These are phyloP conservation scores for Hippocampus comes DNA, from an alignment of 2,113 vertebrate genomes.

Conservation along the genomic window DNA sequence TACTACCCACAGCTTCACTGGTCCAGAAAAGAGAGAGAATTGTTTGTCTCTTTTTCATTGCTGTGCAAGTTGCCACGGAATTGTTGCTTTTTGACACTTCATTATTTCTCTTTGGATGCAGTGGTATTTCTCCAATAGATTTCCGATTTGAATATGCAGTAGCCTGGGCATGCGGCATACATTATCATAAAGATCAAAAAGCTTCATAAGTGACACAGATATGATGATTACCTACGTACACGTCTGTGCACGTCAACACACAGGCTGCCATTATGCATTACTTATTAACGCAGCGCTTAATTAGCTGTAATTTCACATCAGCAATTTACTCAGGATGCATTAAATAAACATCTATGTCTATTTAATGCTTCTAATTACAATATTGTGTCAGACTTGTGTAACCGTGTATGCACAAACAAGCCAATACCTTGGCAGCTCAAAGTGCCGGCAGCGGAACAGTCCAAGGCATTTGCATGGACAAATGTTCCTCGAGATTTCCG, in stretches of 20 bases:
- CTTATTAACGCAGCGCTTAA: constrained; percentile 71
- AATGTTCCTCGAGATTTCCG: constrained; percentile 26
- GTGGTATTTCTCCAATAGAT: constrained; percentile 14
- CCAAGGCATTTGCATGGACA: constrained; percentile 53
- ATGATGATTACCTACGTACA: constrained; percentile 59
- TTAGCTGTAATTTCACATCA: constrained; percentile 75
- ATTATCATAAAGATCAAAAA: constrained; percentile 65
- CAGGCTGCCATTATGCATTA: constrained; percentile 47
- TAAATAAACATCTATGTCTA: constrained; percentile 75
- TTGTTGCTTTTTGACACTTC: constrained; percentile 12
- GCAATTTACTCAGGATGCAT: constrained; percentile 71
- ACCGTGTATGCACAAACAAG: constrained; percentile 13
- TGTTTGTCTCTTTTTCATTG: constrained; percentile 65
- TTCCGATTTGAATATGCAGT: constrained; percentile 50
- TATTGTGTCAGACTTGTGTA: constrained; percentile 66
- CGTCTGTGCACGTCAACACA: constrained; percentile 44
- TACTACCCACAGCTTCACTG: constrained; percentile 54
- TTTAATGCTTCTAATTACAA: constrained; percentile 54
- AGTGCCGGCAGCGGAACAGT: constrained; percentile 40
- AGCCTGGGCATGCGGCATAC: constrained; percentile 30
- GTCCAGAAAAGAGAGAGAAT: constrained; percentile 64
- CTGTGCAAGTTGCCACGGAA: constrained; percentile 26
- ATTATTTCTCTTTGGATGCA: constrained; percentile 6
- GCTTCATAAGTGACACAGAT: constrained; percentile 68
- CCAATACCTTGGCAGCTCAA: constrained; percentile 50